These are phyloP conservation scores for Acholoe squamosa DNA, from an alignment of 2,888 invertebrate species.

Conservation along the genomic window DNA sequence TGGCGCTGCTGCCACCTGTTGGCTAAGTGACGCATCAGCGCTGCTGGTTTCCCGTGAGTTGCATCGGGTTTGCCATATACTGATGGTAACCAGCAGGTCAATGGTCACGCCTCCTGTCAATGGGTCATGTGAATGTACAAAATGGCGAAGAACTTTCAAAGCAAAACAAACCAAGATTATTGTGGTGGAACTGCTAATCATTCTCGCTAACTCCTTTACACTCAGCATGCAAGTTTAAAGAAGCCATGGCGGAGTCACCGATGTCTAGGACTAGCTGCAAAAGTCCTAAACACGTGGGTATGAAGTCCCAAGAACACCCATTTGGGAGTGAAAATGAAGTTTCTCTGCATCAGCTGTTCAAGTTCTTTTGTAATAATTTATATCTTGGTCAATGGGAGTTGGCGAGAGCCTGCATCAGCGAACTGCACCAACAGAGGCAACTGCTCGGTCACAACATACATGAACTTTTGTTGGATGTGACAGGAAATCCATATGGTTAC, in stretches of 20 bases:
- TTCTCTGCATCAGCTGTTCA: conserved; percentile 71
- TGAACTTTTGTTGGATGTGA: conserved; percentile 74
- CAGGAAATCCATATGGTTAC: conserved; percentile 73
- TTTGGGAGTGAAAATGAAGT: conserved; percentile 70
- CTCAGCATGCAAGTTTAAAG: too few species aligned
- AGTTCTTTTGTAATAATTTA: conserved; percentile 79
- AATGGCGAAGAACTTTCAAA: conserved; percentile 31
- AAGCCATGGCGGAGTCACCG: background rate
- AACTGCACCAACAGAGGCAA: conserved; percentile 70
- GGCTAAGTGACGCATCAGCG: too few species aligned
- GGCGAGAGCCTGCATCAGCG: conserved; percentile 74
- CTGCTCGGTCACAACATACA: conserved; percentile 68
- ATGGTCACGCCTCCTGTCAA: conserved; percentile 14
- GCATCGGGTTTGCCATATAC: too few species aligned
- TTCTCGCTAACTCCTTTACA: background rate
- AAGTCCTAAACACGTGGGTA: background rate
- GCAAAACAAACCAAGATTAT: background rate
- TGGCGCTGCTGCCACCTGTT: too few species aligned
- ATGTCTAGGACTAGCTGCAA: background rate
- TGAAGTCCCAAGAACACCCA: conserved; percentile 62
- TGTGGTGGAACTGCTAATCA: background rate
- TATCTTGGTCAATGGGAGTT: conserved; percentile 81
- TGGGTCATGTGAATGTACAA: conserved; percentile 15
- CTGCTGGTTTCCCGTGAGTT: too few species aligned
- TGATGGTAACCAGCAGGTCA: background rate